Base-by-base conservation (phyloP, 2,797 vertebrate species). In the Erethizon dorsatum region DNA sequence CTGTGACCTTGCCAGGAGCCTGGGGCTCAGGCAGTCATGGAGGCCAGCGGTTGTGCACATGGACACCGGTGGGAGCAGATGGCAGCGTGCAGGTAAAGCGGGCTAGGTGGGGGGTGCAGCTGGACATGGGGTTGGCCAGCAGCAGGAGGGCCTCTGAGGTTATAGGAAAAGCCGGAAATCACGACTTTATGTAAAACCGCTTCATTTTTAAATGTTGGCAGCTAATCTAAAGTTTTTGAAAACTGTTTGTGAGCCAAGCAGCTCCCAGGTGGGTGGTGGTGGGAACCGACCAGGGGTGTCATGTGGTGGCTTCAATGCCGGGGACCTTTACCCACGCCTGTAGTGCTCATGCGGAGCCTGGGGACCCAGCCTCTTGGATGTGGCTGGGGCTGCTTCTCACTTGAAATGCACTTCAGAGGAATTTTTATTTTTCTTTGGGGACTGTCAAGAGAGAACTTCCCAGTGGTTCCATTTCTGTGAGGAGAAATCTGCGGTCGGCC, bases 361-460 rank as follows among this genome's bases (percentile, higher is more conserved):
- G 91, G 63, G 45, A 28, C 90, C 1, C 15, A 50, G 90, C 20
- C 52, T 92, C 47, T 50, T n/a, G 63, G 33, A 41, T 83, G 78
- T 56, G 67, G 82, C 86, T 47, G 65, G 45, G 24, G 5, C 80
- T 83, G 75, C 54, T 71, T 80, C 0, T 0, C 63, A 87, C 63
- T 56, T 45, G 94, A 96, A 95, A 79, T 45, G 47, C 26, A 57
- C 77, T 96, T 79, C 89, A 83, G 95, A 95, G 92, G 93, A 88
- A 90, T 94, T 94, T 96, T 96, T 96, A 83, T 96, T 94, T 97
- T 97, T 61, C 41, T 95, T 96, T 97, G 0, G 50, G 97, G 90
- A 92, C 94, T 7, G 31, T 82, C 11, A 22, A 0, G 10, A 75
- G 96, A 96, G 84, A 92, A 63, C 59, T 82, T 92, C 93, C 92